Evolutionary conservation across 2,113 vertebrate genomes (phyloP).

Genomic region (Pachyramphus minor): DNA sequence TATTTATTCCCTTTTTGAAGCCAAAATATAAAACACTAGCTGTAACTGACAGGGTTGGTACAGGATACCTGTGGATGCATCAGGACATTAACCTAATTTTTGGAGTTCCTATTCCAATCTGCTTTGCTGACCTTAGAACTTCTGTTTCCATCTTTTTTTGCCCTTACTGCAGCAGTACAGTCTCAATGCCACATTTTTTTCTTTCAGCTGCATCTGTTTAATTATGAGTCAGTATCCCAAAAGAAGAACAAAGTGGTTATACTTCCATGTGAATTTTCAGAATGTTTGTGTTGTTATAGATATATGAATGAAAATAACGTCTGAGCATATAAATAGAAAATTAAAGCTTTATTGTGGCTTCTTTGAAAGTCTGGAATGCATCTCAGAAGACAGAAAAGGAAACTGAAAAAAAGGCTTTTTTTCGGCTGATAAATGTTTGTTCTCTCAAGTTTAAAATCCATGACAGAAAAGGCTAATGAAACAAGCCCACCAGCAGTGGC

Average conservation of each 20-base stretch:
- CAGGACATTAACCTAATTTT: neutral
- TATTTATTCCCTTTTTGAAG: neutral
- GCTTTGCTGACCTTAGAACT: neutral
- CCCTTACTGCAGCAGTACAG: neutral
- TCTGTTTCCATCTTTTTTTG: neutral
- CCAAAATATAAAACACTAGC: neutral
- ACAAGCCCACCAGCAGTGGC: neutral
- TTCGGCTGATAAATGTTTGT: conserved; percentile 56
- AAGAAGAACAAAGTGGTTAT: conserved; percentile 61
- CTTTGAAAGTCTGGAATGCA: conserved; percentile 60
- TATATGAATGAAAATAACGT: conserved; percentile 45
- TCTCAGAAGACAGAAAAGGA: conserved; percentile 34
- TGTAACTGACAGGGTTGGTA: neutral
- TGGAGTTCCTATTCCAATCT: neutral
- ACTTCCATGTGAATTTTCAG: conserved; percentile 25
- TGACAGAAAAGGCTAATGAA: conserved; percentile 45
- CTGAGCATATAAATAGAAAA: conserved; percentile 59
- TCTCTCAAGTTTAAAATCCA: conserved; percentile 23
- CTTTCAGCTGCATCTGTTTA: conserved; percentile 37
- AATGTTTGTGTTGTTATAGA: conserved; percentile 63
- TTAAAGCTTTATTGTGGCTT: conserved; percentile 64
- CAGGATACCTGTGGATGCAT: neutral
- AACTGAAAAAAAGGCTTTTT: conserved; percentile 29
- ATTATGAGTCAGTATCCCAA: conserved; percentile 41
- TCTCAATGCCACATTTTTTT: neutral